Evolutionary conservation across 2,888 invertebrate genomes (phyloP), one percentile per base, ranked within the genome.

Genomic region (Thumatha senex): DNA sequence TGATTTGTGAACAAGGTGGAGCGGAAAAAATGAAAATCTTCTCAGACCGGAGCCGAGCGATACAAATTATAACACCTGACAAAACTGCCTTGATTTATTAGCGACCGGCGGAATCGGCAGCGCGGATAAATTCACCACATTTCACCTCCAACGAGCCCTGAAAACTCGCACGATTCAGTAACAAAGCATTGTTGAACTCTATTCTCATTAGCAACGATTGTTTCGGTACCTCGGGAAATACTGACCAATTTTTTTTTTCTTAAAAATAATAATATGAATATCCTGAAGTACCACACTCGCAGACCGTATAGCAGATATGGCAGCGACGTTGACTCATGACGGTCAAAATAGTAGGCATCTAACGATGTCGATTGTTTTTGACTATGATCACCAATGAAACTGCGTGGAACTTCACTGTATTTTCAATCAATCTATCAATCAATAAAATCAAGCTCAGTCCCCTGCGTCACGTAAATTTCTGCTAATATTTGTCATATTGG

Each of bases 61-160:
- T 78, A 82, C 80, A 79, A 79, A 80, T 79, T 77, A 74, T 77
- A 74, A 72, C 76, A 78, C 79, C 76, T 82, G 83, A 83, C 80
- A 82, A 82, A 79, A 73, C 63, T 61, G 52, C 60, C 51, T 55
- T 82, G 84, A 83, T 84, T 84, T 84, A 84, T 82, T 74, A 74
- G 69, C 56, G 44, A 61, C 40, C 65, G 63, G 63, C 53, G 64
- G 70, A 75, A 72, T 78, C 77, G 74, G 62, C 65, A 62, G 70
- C 57, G 57, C 64, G 71, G 69, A 76, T 78, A 78, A 76, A 80
- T 75, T 68, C 69, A 61, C 75, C 69, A 64, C 73, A 71, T 75
- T 75, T 72, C 65, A 59, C 54, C 63, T 60, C 53, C 62, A 71
- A 71, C 74, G 71, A 71, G 58, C 56, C 68, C 59, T 73, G 70